Evolutionary conservation across 2,888 invertebrate genomes (phyloP), one percentile per base, ranked within the genome.

Genomic region (Tipula helvola): DNA sequence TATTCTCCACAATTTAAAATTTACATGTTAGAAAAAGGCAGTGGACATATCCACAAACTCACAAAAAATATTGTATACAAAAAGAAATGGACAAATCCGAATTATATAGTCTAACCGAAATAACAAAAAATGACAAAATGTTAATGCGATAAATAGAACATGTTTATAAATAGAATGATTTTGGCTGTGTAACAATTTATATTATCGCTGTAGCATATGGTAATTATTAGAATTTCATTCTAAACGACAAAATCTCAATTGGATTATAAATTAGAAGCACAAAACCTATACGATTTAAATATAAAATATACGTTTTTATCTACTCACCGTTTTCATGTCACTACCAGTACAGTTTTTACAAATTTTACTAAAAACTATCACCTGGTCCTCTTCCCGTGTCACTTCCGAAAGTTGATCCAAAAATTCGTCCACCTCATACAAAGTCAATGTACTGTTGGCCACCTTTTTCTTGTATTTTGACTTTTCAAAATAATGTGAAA

Each of bases 321-420:
- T 12, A 16, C 47, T 87, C 87, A 92, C 91, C 93, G 95, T 96
- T 93, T 96, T 96, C 88, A 99, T 91, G 91, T 99, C 98, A 89
- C 96, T 94, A 0, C 93, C 91, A 0, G 97, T 97, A 88, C 97
- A 96, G 90, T 95, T 94, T 89, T 93, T 93, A 0, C 96, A 92
- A 87, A 98, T 94, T 88, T 94, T 93, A 87, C 93, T 94, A 86
- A 99, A 95, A 89, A 96, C 94, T 86, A 93, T 92, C 52, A 94
- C 93, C 90, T 98, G 98, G 87, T 98, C 97, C 5, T 97, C 97
- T 91, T 98, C 98, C 90, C 94, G 96, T 0, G 97, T 97, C 83
- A 96, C 91, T 88, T 93, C 93, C 0, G 96, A 94, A 28, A 99
- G 92, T 86, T 95, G 93, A 87, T 94, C 93, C 28, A 99, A 93